A percentile compares a stretch with the other conserved stretches of the same genome.
phyloP scores from a whole-genome alignment of 2,888 invertebrate genomes.

The Metellina segmentata region DNA sequence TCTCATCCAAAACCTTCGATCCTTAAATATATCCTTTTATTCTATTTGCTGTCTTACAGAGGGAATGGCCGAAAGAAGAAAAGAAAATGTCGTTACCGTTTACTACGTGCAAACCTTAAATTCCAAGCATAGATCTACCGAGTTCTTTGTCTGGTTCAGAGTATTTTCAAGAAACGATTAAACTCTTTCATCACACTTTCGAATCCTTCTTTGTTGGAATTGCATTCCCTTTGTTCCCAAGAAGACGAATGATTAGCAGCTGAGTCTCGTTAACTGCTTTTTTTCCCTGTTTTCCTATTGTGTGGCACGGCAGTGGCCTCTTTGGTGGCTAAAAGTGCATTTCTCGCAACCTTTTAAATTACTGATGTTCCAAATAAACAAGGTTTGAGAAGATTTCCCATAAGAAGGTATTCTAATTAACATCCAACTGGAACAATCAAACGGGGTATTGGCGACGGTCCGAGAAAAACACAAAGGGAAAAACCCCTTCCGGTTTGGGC shows the following conservation, averaged over 20 bases:
- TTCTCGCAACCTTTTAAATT: not conserved
- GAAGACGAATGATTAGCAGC: constrained; percentile 16
- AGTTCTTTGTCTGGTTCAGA: not conserved
- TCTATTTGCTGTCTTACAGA: not conserved
- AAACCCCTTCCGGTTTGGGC: no score
- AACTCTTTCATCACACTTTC: not conserved
- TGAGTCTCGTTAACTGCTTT: constrained; percentile 5
- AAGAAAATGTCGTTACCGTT: not conserved
- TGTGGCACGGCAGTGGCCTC: not conserved
- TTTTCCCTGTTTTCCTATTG: not conserved
- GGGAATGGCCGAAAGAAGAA: not conserved
- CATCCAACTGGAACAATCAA: no score
- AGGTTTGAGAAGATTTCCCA: no score
- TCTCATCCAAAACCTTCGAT: not conserved
- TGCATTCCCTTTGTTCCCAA: not conserved
- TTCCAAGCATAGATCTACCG: not conserved
- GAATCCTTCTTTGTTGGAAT: not conserved
- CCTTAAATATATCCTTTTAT: not conserved
- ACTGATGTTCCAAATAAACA: not conserved
- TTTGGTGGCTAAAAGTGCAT: not conserved
- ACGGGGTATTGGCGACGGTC: no score
- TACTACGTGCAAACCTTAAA: not conserved
- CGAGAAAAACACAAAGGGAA: no score
- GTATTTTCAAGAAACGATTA: not conserved
- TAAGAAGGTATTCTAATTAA: no score